phyloP scores from a whole-genome alignment of 2,113 vertebrate genomes.

The Toxotes chatareus region DNA sequence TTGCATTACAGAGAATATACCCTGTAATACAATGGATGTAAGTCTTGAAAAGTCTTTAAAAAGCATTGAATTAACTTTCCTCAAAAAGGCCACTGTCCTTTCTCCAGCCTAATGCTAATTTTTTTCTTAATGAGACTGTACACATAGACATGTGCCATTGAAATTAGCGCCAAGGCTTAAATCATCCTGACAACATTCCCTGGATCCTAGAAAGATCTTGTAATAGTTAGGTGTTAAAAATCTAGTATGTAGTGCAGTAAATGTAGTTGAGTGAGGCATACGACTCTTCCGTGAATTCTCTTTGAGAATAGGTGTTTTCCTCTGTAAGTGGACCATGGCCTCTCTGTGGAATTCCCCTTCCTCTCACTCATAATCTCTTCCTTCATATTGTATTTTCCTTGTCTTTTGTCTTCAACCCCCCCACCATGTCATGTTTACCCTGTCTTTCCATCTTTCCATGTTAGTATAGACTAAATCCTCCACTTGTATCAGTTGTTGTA shows the following conservation, averaged over 20 bases:
- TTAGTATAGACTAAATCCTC: not conserved
- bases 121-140: too few relatives aligned
- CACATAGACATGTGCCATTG: not conserved
- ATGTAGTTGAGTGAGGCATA: not conserved
- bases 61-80: too few relatives aligned
- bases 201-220: not conserved
- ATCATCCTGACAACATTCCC: not conserved
- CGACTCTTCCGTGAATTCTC: not conserved
- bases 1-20: too few relatives aligned
- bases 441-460: not conserved
- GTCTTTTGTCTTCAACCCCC: not conserved
- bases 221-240: not conserved
- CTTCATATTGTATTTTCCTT: not conserved
- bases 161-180: not conserved
- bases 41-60: too few relatives aligned
- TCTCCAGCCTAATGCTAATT: not conserved
- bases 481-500: not conserved
- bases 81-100: not conserved
- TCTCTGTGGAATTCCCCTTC: conserved; percentile 43
- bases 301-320: not conserved
- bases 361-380: conserved; percentile 6
- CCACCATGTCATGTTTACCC: not conserved
- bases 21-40: too few relatives aligned
- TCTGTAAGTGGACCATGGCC: not conserved
- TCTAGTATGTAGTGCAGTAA: not conserved